phyloP scores from a whole-genome alignment of 92 coral and sea anemone genomes.

The Paramuricea clavata region DNA sequence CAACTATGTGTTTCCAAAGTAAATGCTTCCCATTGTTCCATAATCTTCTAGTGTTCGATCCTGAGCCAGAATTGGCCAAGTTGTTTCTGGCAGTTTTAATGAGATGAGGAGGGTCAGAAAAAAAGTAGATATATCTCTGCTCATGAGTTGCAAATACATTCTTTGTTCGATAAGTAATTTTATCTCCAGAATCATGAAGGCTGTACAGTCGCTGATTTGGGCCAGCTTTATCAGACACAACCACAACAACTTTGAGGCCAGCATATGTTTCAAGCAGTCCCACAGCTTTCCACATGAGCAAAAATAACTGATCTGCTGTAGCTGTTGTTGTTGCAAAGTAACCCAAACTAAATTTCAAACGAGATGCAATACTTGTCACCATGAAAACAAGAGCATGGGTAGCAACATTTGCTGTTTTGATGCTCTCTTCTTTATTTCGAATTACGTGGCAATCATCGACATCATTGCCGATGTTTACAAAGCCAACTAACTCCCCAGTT shows the following conservation, averaged over 20 bases:
- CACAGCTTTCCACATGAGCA: constrained; percentile 35
- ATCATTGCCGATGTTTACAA: constrained; percentile 6
- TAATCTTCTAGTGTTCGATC: constrained; percentile 11
- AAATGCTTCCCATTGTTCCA: constrained; percentile 12
- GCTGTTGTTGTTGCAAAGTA: constrained; percentile 38
- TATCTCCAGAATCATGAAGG: constrained; percentile 27
- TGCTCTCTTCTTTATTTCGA: constrained; percentile 6
- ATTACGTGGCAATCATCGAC: neutral
- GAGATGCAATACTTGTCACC: constrained; percentile 10
- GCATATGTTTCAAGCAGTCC: constrained; percentile 12
- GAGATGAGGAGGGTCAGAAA: constrained; percentile 19
- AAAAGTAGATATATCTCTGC: constrained; percentile 27
- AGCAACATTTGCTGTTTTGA: constrained; percentile 8
- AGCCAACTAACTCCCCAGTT: constrained; percentile 15
- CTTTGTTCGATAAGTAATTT: constrained; percentile 12
- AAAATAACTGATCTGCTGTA: constrained; percentile 26
- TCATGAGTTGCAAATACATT: constrained; percentile 34
- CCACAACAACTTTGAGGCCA: constrained; percentile 22
- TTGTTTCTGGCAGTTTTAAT: constrained; percentile 21
- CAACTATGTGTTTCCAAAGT: constrained; percentile 12
- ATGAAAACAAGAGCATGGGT: constrained; percentile 14
- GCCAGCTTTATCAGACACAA: constrained; percentile 16
- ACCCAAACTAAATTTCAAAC: constrained; percentile 5
- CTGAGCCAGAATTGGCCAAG: constrained; percentile 22
- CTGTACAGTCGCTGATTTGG: constrained; percentile 33